A percentile compares a stretch with the other conserved stretches of the same genome.
These are phyloP conservation scores for Notoglanidium macrostoma DNA, from an alignment of 2,797 vertebrate genomes.

Conservation along the genomic window DNA sequence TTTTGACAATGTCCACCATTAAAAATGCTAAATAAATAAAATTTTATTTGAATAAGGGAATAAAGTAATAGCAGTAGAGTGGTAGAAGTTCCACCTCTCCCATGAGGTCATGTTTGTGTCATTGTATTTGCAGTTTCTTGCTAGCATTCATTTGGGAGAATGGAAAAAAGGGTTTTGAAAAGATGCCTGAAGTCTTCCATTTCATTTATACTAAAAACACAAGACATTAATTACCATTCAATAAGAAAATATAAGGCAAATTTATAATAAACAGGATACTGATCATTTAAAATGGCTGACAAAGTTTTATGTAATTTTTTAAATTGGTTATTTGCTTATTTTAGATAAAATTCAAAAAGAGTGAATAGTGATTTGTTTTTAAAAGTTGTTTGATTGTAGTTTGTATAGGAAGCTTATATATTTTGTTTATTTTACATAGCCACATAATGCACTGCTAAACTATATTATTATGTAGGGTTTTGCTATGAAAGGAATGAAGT, in stretches of 20 bases:
- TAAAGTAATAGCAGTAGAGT: constrained; percentile 66
- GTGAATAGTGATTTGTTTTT: neutral
- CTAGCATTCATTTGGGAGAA: constrained; percentile 45
- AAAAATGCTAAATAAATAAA: neutral
- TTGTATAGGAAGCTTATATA: neutral
- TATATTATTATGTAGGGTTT: neutral
- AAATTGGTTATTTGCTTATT: neutral
- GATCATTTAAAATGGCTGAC: neutral
- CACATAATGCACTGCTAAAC: neutral
- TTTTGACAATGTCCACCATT: neutral
- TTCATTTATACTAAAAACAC: constrained; percentile 15
- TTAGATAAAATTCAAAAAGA: neutral
- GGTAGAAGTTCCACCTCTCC: constrained; percentile 73
- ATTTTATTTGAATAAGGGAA: constrained; percentile 40
- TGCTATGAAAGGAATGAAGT: neutral
- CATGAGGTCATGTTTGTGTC: constrained; percentile 66
- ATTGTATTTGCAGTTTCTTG: constrained; percentile 51
- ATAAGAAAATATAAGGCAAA: constrained; percentile 10
- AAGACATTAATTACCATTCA: constrained; percentile 25
- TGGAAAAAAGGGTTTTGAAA: constrained; percentile 37
- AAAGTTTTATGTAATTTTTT: constrained; percentile 2
- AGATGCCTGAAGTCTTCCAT: constrained; percentile 20
- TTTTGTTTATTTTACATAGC: neutral
- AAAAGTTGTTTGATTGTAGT: neutral
- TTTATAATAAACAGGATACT: neutral